These are phyloP conservation scores for Australoheros facetus DNA, from an alignment of 2,797 vertebrate species.

Conservation along the genomic window DNA sequence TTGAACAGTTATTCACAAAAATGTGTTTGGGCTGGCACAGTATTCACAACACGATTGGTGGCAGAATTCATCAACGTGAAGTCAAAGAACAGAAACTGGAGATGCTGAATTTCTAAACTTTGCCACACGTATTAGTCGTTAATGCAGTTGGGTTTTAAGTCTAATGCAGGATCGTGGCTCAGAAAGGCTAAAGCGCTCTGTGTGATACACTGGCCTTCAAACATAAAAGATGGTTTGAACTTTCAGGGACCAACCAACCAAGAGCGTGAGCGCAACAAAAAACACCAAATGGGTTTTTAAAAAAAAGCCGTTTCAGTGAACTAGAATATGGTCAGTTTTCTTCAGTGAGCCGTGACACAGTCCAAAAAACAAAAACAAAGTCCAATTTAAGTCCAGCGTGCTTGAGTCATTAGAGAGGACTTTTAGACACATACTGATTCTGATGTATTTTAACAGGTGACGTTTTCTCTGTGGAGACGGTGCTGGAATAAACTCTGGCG, in stretches of 20 bases:
- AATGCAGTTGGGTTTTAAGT: not conserved
- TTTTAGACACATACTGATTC: not conserved
- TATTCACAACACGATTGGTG: not conserved
- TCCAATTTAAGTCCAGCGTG: too few relatives aligned
- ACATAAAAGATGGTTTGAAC: not conserved
- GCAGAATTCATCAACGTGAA: not conserved
- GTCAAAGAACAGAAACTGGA: not conserved
- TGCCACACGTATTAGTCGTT: not conserved
- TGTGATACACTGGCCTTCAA: not conserved
- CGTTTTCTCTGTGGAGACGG: not conserved
- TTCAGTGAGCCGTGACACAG: not conserved
- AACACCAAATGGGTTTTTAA: not conserved
- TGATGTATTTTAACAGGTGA: not conserved
- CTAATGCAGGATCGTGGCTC: not conserved
- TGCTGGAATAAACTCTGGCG: not conserved
- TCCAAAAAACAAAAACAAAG: not conserved
- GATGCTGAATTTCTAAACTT: not conserved
- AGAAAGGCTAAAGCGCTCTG: not conserved
- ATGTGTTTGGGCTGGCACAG: not conserved
- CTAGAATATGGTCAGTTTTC: rapidly evolving
- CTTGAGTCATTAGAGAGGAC: not conserved
- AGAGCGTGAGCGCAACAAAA: not conserved
- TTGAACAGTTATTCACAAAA: not conserved
- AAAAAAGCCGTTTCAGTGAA: slow-evolving; percentile 4
- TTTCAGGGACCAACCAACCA: not conserved